A percentile compares a stretch with the other conserved stretches of the same genome.
These are phyloP conservation scores for Siniperca chuatsi DNA, from an alignment of 2,113 vertebrate genomes.

Conservation along the genomic window DNA sequence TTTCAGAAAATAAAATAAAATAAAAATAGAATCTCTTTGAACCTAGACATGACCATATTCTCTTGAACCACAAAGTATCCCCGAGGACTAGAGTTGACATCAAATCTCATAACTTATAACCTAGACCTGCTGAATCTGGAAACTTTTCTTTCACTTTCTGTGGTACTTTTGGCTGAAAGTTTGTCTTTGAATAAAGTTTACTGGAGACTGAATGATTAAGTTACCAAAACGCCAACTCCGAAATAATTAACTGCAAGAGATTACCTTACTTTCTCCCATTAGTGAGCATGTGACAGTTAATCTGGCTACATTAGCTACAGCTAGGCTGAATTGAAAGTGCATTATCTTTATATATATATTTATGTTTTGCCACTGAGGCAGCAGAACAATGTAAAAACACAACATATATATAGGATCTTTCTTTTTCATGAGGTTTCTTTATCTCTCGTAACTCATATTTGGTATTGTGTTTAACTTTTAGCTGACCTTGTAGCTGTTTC, in stretches of 20 bases:
- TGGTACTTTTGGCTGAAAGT: conserved; percentile 1
- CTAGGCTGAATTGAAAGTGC: too few species aligned
- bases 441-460: too few species aligned
- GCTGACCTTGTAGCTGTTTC: too few species aligned
- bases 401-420: not conserved
- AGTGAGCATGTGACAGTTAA: not conserved
- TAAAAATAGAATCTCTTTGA: conserved; percentile 40
- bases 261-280: not conserved
- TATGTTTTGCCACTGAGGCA: not conserved
- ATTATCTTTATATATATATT: not conserved
- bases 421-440: too few species aligned
- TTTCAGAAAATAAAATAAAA: conserved; percentile 37
- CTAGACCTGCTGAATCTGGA: not conserved
- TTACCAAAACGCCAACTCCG: not conserved
- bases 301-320: not conserved
- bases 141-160: conserved; percentile 29
- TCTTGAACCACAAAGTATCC: conserved; percentile 26
- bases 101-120: conserved; percentile 27
- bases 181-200: not conserved
- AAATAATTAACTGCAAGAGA: not conserved
- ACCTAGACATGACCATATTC: conserved; percentile 28
- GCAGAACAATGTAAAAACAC: not conserved
- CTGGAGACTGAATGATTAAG: not conserved
- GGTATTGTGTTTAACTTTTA: too few species aligned
- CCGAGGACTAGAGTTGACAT: conserved; percentile 18